Evolutionary conservation across 1,140 invertebrate genomes (phyloP).

Genomic region (Drosophila ambigua): DNA sequence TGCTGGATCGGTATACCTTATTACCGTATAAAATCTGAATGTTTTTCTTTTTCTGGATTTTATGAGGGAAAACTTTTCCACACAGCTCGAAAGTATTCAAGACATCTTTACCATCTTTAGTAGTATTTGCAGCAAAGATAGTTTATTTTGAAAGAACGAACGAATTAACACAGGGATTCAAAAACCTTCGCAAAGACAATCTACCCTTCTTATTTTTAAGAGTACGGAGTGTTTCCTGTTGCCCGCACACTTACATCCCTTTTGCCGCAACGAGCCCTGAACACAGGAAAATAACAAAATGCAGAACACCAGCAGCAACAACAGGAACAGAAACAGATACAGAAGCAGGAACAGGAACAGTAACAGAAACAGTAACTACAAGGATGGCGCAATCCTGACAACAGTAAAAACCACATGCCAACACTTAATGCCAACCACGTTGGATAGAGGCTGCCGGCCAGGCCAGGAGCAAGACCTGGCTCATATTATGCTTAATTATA

Average conservation of each 20-base stretch:
- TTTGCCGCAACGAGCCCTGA: constrained; percentile 44
- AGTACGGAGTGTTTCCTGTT: too few relatives aligned
- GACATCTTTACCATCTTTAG: too few relatives aligned
- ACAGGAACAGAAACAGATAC: constrained; percentile 2
- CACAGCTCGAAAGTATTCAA: too few relatives aligned
- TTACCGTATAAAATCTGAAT: too few relatives aligned
- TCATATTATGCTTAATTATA: constrained; percentile 75
- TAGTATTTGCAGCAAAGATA: too few relatives aligned
- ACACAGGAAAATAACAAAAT: constrained; percentile 57
- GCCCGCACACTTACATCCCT: constrained; percentile 6
- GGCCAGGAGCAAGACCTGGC: constrained; percentile 28
- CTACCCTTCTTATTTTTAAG: too few relatives aligned
- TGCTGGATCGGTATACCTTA: too few relatives aligned
- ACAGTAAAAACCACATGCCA: constrained; percentile 68
- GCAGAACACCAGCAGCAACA: constrained; percentile 37
- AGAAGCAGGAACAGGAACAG: constrained; percentile 7
- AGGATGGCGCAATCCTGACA: constrained; percentile 40
- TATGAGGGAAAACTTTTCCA: too few relatives aligned
- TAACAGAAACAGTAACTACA: constrained; percentile 17
- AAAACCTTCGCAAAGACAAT: too few relatives aligned
- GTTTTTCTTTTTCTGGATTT: too few relatives aligned
- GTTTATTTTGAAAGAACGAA: too few relatives aligned
- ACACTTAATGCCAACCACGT: constrained; percentile 72
- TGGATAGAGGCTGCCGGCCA: constrained; percentile 30
- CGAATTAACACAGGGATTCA: too few relatives aligned